A percentile compares a stretch with the other conserved stretches of the same genome.
Conservation (phyloP, 2,797 vertebrate genomes). For the Megalops cyprinoides region DNA sequence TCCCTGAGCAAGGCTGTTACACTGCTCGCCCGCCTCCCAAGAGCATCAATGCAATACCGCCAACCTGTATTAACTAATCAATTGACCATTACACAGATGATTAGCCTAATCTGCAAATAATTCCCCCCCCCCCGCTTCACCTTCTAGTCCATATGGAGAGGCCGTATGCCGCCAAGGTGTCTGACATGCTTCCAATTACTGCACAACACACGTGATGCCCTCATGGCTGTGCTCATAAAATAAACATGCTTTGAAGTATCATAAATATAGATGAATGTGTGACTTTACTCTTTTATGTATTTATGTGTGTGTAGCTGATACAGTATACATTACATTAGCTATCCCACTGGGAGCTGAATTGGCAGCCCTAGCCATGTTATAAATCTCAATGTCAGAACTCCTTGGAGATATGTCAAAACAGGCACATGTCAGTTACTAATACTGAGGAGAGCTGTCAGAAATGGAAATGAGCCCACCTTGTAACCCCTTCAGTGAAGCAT, state of each 20-base stretch:
- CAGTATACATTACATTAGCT: neutral
- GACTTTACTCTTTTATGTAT: no score
- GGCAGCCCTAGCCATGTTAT: neutral
- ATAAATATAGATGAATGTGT: neutral
- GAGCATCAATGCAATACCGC: neutral
- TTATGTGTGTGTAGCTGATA: neutral
- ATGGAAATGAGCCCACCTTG: no score
- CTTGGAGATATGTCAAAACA: neutral
- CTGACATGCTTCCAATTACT: neutral
- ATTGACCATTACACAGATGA: neutral
- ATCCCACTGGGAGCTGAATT: neutral
- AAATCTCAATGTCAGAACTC: no score
- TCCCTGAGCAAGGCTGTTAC: neutral
- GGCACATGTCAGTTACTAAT: neutral
- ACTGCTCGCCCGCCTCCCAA: neutral
- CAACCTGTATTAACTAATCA: neutral
- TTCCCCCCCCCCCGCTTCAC: neutral
- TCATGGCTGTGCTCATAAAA: neutral
- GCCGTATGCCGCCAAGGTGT: neutral
- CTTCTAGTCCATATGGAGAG: slow-evolving; percentile 1
- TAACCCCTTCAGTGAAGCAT: no score
- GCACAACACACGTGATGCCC: neutral
- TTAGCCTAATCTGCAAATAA: neutral
- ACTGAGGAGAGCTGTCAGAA: no score
- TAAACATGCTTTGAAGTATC: neutral